Base-by-base conservation (phyloP, 23 tunicate species). In the Trididemnum clinides region DNA sequence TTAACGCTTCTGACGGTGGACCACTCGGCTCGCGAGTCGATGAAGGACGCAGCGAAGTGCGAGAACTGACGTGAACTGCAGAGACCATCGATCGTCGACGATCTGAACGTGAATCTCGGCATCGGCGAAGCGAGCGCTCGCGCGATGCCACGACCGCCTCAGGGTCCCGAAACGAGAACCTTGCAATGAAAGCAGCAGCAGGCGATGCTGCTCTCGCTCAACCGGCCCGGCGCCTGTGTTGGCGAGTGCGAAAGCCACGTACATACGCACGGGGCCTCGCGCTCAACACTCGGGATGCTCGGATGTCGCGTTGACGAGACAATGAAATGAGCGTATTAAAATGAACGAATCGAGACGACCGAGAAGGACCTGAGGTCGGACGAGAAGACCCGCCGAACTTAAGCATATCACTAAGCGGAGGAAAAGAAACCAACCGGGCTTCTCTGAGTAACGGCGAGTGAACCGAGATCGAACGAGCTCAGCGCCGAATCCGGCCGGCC, bases 371-470 rank as follows among this genome's bases (percentile, higher is more conserved):
- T 78, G 75, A 78, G 83, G 20, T 78, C 69, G 64, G 80, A 21
- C 81, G 84, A 78, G 84, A 64, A 25, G 27, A 78, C 81, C 25
- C 84, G 80, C 81, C 29, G 83, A 78, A 62, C 23, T 78, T 62
- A 0, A 78, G 84, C 80, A 78, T 78, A 62, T 63, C 29, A 78
- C 64, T 78, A 63, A 78, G 80, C 0, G 84, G 69, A 21, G 84
- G 80, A 62, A 63, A 78, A 78, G 84, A 78, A 78, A 78, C 78
- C 69, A 78, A 78, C 80, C 21, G 69, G 78, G 83, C 62, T 78
- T 78, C 83, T 80, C 26, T 64, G 15, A 78, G 83, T 78, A 78
- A 78, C 69, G 83, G 83, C 83, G 83, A 78, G 70, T 78, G 83
- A 78, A 78, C 33, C 66, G 79, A 80, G 83, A 78, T n/a, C 31